Base-by-base conservation (phyloP, 2,113 vertebrate genomes). In the Cepphus grylle region DNA sequence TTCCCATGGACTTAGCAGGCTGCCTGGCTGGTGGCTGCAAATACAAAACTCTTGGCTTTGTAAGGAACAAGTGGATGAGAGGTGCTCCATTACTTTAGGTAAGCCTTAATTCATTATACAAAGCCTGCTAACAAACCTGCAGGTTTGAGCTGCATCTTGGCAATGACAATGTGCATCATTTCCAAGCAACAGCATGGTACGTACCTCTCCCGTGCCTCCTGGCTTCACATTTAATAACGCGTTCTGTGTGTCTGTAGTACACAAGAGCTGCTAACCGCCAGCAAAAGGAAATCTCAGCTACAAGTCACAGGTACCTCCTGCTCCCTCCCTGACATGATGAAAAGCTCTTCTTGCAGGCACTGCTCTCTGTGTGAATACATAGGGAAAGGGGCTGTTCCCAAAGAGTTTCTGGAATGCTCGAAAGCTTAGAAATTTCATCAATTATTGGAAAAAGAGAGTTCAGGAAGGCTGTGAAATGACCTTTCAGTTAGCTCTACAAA, bases 1-100 rank as follows among this genome's bases (percentile, higher is more conserved):
- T 4, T 81, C 18, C 36, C 55, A 25, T 0, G 0, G 77, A 9
- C 23, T 78, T 18, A 36, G 36, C 65, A 53, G 34, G 29, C 50
- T 61, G 34, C 56, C 36, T 22, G 3, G 8, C 2, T 59, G 25
- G 34, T 32, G 63, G 50, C 36, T 82, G 12, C n/a, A 43, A 53
- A 53, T 7, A 8, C 52, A 42, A 8, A 80, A 38, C 5, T n/a
- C 27, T 52, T 69, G 71, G 32, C 25, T 83, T 50, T n/a, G 6
- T 38, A 32, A 73, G 40, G 34, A 84, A 29, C 9, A 32, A 78
- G 43, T 27, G 40, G 32, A 47, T 29, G 71, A 72, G 78, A 66
- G 38, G 32, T 45, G 19, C 20, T 61, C 26, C 12, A 1, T 30
- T 18, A 42, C 25, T 52, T 69, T 26, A 72, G 40, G 14, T 38